Conservation (phyloP, 2,888 invertebrate species). For the Eupithecia dodoneata region DNA sequence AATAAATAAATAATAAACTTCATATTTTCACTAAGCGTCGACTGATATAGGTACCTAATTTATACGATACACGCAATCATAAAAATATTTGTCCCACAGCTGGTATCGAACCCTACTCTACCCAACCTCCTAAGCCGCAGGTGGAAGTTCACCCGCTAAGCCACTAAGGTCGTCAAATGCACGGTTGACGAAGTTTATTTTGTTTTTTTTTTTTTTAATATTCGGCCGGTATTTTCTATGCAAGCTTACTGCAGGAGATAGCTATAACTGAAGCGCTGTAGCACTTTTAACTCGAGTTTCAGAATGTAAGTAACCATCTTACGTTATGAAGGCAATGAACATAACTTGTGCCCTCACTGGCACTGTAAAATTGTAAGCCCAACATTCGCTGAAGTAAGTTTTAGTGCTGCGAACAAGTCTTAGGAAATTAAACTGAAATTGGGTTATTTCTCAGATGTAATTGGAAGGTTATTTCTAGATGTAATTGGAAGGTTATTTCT, state of each 20-base stretch:
- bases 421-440: neutral
- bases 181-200: no score
- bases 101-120: neutral
- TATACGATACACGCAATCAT: neutral
- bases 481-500: no score
- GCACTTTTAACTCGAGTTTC: constrained; percentile 23
- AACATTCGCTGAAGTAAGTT: neutral
- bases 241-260: neutral
- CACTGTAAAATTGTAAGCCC: neutral
- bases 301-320: constrained; percentile 21
- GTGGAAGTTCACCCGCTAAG: no score
- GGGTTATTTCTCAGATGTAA: neutral
- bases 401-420: neutral
- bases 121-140: no score
- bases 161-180: no score
- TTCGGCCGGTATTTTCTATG: neutral
- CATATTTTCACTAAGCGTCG: neutral
- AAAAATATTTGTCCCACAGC: neutral
- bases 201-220: neutral
- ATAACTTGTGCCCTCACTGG: constrained; percentile 8
- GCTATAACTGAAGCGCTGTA: neutral
- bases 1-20: neutral
- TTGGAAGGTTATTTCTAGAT: no score
- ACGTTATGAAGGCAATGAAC: constrained; percentile 11
- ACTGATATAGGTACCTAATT: neutral